Percentiles rank a stretch among this genome's conserved stretches.
Evolutionary conservation across 1,140 invertebrate genomes (phyloP).

Genomic region (Schlechtendalia chinensis): DNA sequence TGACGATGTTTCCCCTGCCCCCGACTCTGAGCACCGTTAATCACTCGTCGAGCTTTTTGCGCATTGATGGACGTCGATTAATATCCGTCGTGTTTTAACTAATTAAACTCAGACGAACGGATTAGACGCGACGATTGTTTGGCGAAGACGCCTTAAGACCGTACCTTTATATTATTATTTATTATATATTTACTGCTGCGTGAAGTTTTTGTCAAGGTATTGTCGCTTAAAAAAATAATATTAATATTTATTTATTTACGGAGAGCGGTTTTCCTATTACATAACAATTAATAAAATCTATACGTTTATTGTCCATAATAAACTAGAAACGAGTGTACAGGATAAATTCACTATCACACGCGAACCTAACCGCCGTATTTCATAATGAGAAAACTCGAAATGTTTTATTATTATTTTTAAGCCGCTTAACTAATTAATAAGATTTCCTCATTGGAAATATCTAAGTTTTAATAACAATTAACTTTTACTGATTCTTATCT

Average conservation of each 20-base stretch:
- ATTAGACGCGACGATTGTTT: constrained; percentile 10
- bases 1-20: too few species aligned
- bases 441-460: neutral
- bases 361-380: neutral
- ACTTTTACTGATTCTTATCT: neutral
- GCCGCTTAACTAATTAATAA: neutral
- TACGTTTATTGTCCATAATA: too few species aligned
- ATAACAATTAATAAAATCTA: too few species aligned
- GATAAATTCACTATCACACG: too few species aligned
- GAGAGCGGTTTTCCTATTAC: too few species aligned
- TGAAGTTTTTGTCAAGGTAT: too few species aligned
- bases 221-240: too few species aligned
- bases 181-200: too few species aligned
- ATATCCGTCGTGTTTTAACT: constrained; percentile 6
- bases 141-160: neutral
- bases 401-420: constrained; percentile 1
- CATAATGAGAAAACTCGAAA: neutral
- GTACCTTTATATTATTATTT: too few species aligned
- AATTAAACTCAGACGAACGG: constrained; percentile 4
- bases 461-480: neutral
- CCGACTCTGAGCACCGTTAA: too few species aligned
- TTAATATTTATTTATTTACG: too few species aligned
- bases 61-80: constrained; percentile 31
- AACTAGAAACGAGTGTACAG: too few species aligned
- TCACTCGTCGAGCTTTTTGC: neutral